Evolutionary conservation across 1,140 invertebrate genomes (phyloP).

Genomic region (Asobara japonica): DNA sequence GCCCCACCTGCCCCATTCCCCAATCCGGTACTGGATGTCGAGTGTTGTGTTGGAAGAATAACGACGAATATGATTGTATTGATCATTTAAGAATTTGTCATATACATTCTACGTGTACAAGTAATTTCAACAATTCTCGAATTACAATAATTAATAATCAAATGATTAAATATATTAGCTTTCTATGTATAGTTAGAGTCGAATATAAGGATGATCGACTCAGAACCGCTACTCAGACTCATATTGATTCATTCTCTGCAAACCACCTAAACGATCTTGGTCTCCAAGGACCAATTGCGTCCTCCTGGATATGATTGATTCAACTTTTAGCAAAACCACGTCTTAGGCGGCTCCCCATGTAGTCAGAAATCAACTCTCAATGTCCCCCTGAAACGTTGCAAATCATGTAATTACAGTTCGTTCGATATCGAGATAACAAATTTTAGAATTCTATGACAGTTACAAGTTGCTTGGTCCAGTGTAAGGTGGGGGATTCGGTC

Average conservation of each 20-base stretch:
- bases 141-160: not conserved
- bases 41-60: not conserved
- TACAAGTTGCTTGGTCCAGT: slow-evolving; percentile 59
- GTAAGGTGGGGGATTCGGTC: slow-evolving; percentile 63
- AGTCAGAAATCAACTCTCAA: slow-evolving; percentile 63
- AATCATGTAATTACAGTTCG: not conserved
- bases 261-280: not conserved
- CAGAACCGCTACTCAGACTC: not conserved
- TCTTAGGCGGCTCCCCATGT: slow-evolving; percentile 63
- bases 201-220: not conserved
- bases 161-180: not conserved
- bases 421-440: not conserved
- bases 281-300: not conserved
- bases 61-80: not conserved
- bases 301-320: not conserved
- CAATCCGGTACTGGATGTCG: not conserved
- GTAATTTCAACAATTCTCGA: not conserved
- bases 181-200: not conserved
- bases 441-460: slow-evolving; percentile 37
- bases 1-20: too few species aligned
- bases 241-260: not conserved
- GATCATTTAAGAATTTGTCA: not conserved
- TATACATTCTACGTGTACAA: not conserved
- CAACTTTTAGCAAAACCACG: slow-evolving; percentile 61
- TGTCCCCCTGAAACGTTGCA: slow-evolving; percentile 46